Conservation (phyloP, 2,888 invertebrate genomes). For the Hirtodrosophila trivittata region DNA sequence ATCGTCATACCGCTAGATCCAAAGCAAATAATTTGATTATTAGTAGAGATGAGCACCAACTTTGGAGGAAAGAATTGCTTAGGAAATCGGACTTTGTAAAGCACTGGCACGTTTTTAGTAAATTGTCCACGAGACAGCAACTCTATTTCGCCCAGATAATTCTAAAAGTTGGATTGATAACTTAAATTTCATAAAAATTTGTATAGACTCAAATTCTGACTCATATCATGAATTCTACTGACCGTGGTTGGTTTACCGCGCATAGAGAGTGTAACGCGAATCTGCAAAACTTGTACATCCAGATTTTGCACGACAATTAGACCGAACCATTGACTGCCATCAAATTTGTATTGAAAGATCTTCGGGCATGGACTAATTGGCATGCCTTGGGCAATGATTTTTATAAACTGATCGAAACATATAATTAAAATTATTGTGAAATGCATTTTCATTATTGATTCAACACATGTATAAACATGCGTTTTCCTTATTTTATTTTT, state of each 20-base stretch:
- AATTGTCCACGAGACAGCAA: slow-evolving; percentile 84
- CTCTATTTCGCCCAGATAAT: slow-evolving; percentile 86
- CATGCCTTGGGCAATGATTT: slow-evolving; percentile 73
- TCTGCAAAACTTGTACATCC: slow-evolving; percentile 70
- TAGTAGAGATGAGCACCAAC: slow-evolving; percentile 86
- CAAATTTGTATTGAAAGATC: slow-evolving; percentile 83
- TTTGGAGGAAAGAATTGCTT: slow-evolving; percentile 85
- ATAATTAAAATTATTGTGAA: slow-evolving; percentile 53
- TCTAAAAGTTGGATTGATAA: slow-evolving; percentile 82
- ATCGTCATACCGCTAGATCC: slow-evolving; percentile 85
- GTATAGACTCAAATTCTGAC: too few species aligned
- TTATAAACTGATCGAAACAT: slow-evolving; percentile 59
- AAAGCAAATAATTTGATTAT: slow-evolving; percentile 86
- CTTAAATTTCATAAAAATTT: background rate
- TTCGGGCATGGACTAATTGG: slow-evolving; percentile 83
- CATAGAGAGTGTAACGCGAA: slow-evolving; percentile 81
- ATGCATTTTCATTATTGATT: slow-evolving; percentile 58
- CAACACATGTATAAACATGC: too few species aligned
- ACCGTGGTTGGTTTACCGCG: slow-evolving; percentile 81
- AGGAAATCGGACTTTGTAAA: slow-evolving; percentile 87
- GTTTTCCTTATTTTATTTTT: too few species aligned
- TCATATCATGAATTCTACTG: slow-evolving; percentile 42
- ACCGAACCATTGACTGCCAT: slow-evolving; percentile 84
- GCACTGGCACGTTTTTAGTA: slow-evolving; percentile 81
- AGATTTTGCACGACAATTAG: slow-evolving; percentile 82